Evolutionary conservation across 2,888 invertebrate genomes (phyloP).

Genomic region (Morpho deidamia): DNA sequence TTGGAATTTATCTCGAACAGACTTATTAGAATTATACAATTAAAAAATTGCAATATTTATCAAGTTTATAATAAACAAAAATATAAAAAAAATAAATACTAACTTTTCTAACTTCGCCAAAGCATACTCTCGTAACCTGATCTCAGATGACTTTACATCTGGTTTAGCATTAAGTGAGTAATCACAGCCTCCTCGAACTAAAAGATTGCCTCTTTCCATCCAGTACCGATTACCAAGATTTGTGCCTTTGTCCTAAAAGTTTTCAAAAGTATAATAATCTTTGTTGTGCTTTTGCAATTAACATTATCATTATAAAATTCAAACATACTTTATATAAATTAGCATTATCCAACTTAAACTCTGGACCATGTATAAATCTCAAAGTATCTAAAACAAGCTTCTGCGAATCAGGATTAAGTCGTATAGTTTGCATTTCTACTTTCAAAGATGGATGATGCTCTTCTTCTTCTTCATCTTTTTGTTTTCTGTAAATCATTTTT

Average conservation of each 20-base stretch:
- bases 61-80: not conserved
- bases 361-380: slow-evolving; percentile 85
- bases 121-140: slow-evolving; percentile 84
- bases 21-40: not conserved
- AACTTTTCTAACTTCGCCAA: slow-evolving; percentile 85
- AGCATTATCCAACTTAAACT: slow-evolving; percentile 76
- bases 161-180: slow-evolving; percentile 79
- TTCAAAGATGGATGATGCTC: slow-evolving; percentile 77
- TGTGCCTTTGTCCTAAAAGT: slow-evolving; percentile 81
- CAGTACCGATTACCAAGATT: slow-evolving; percentile 85
- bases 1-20: not conserved
- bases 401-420: slow-evolving; percentile 83
- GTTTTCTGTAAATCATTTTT: slow-evolving; percentile 39
- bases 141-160: slow-evolving; percentile 77
- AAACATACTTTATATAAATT: slow-evolving; percentile 73
- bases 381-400: slow-evolving; percentile 86
- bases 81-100: slow-evolving; percentile 20
- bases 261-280: slow-evolving; percentile 27
- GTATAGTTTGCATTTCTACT: slow-evolving; percentile 86
- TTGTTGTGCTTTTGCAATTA: slow-evolving; percentile 14
- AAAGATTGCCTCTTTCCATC: slow-evolving; percentile 86
- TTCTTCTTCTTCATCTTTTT: slow-evolving; percentile 62
- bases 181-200: slow-evolving; percentile 85
- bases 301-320: not conserved
- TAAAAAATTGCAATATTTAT: not conserved